Percentiles rank a stretch among this genome's conserved stretches.
phyloP scores from a whole-genome alignment of 2,888 invertebrate genomes.

The Clostera curtula region DNA sequence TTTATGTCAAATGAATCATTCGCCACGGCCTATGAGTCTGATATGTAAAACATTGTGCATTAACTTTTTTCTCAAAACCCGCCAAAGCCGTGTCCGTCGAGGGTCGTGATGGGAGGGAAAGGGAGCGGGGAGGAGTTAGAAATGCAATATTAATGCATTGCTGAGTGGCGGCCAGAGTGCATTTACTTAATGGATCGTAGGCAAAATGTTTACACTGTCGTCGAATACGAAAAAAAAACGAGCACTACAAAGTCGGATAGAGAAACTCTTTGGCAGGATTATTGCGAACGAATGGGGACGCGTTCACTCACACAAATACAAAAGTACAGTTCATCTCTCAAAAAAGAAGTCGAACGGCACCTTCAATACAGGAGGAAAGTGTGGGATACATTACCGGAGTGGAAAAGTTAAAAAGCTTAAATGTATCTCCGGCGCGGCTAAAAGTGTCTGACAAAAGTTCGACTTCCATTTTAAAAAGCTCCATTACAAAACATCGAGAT shows the following conservation, averaged over 20 bases:
- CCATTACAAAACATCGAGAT: slow-evolving; percentile 75
- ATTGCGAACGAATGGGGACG: slow-evolving; percentile 46
- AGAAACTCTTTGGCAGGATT: slow-evolving; percentile 57
- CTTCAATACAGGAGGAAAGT: slow-evolving; percentile 60
- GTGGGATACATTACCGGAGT: slow-evolving; percentile 73
- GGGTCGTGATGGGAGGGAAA: slow-evolving; percentile 32
- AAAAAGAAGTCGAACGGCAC: slow-evolving; percentile 62
- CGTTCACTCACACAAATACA: slow-evolving; percentile 53
- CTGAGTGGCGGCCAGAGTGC: slow-evolving; percentile 62
- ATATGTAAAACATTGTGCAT: slow-evolving; percentile 24
- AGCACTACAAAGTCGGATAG: slow-evolving; percentile 41
- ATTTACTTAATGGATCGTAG: slow-evolving; percentile 71
- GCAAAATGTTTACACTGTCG: slow-evolving; percentile 64
- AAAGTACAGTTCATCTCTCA: slow-evolving; percentile 51
- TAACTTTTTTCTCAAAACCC: slow-evolving; percentile 36
- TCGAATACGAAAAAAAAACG: slow-evolving; percentile 52
- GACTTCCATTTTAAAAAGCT: slow-evolving; percentile 75
- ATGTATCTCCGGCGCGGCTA: slow-evolving; percentile 74
- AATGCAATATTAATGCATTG: slow-evolving; percentile 79
- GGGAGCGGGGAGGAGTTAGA: slow-evolving; percentile 50
- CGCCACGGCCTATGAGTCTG: slow-evolving; percentile 5
- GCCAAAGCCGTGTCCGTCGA: slow-evolving; percentile 25
- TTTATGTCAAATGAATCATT: too few species aligned
- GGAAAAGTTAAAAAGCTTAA: slow-evolving; percentile 76
- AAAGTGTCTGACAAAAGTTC: slow-evolving; percentile 76